Conservation (phyloP, 2,888 invertebrate genomes). For the Himalopsyche tibetana region DNA sequence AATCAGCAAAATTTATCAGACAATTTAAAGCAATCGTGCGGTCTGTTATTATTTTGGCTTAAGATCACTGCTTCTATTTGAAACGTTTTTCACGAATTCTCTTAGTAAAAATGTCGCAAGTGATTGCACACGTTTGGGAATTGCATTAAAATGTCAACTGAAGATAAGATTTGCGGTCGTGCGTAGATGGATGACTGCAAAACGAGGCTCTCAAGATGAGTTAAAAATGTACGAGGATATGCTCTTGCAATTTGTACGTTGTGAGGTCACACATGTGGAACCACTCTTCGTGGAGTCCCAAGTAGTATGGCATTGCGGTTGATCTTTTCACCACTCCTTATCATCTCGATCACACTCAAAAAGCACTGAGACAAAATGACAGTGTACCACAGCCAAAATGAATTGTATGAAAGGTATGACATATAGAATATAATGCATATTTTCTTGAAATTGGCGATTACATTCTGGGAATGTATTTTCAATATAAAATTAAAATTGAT, state of each 20-base stretch:
- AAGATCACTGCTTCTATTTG: neutral
- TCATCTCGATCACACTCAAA: too few relatives aligned
- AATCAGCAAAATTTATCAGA: too few relatives aligned
- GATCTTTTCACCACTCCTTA: too few relatives aligned
- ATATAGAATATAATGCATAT: too few relatives aligned
- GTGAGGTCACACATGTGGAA: neutral
- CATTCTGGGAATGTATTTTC: too few relatives aligned
- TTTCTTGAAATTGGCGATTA: too few relatives aligned
- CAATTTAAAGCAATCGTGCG: too few relatives aligned
- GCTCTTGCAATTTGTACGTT: neutral
- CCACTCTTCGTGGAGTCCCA: neutral
- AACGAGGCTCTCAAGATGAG: neutral
- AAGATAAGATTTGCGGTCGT: slow-evolving; percentile 9
- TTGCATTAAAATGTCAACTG: slow-evolving; percentile 22
- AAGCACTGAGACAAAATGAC: too few relatives aligned
- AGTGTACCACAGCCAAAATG: too few relatives aligned
- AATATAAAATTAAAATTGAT: too few relatives aligned
- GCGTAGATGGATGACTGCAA: slow-evolving; percentile 26
- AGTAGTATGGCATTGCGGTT: neutral
- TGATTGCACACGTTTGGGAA: neutral
- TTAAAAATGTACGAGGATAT: neutral
- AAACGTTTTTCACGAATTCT: neutral
- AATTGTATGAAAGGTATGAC: too few relatives aligned
- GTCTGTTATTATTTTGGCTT: too few relatives aligned
- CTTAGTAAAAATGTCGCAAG: neutral